Base-by-base conservation (phyloP, 2,888 invertebrate species). In the Phyllotreta striolata region DNA sequence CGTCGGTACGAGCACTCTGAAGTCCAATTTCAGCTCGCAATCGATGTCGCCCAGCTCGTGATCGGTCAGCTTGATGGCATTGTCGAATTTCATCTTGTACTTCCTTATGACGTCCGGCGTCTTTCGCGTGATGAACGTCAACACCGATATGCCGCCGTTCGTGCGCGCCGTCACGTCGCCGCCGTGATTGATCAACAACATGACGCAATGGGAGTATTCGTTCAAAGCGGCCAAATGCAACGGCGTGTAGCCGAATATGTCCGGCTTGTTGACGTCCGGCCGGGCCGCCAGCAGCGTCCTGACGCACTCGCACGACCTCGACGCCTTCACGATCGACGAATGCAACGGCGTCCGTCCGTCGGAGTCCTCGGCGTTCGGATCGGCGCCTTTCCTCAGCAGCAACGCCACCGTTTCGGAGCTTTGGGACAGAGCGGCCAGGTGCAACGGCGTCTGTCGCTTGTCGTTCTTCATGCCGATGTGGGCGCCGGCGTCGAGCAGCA, bases 1-100 rank as follows among this genome's bases (percentile, higher is more conserved):
- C 68, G 85, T 81, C 55, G 90, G 88, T 68, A 91, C 86, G 70
- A 90, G 79, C 57, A 88, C 80, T 75, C 85, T 78, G 79, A 89
- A 84, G 76, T 90, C 89, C 55, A 90, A 77, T 78, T 88, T 90
- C 1, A 93, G 84, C 78, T 93, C 93, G 73, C 93, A 93, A 76
- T 94, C 93, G 0, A 92, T 91, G 72, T 94, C 93, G 0, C 92
- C 92, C 24, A 93, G 84, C 77, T 94, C 93, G 73, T 93, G 92
- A 74, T 93, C 93, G 73, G 91, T 91, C 6, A 69, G 85, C 70
- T 89, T 88, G 9, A 93, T 89, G 0, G 92, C 89, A 40, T 88
- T 85, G 72, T 93, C 92, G 47, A 93, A 85, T 76, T 91, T 90
- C 39, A 70, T 63, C 4, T 79, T 73, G 62, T 80, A 81, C 64